Evolutionary conservation across 2,797 vertebrate species (phyloP).

Genomic region (Gobio occitaniae): DNA sequence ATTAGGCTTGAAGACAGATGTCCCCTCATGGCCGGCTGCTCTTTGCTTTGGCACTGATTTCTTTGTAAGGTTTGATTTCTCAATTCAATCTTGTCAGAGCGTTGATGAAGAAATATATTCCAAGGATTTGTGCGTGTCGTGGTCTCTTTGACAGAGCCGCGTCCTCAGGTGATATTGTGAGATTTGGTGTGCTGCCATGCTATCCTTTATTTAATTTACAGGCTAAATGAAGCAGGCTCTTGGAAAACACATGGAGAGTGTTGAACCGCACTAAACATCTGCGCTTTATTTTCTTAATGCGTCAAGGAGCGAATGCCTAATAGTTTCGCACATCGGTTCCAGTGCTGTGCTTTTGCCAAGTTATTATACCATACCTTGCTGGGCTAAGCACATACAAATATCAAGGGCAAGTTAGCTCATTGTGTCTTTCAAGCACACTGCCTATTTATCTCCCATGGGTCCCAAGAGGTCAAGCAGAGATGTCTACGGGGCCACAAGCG

Average conservation of each 20-base stretch:
- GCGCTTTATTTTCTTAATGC: slow-evolving; percentile 61
- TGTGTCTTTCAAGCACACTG: slow-evolving; percentile 26
- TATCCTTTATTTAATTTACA: slow-evolving; percentile 51
- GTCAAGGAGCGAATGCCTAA: slow-evolving; percentile 53
- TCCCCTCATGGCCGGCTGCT: slow-evolving; percentile 36
- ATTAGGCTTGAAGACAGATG: slow-evolving; percentile 52
- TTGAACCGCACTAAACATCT: slow-evolving; percentile 58
- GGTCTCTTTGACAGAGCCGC: slow-evolving; percentile 24
- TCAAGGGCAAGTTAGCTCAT: slow-evolving; percentile 49
- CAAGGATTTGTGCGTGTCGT: background rate
- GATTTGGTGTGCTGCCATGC: slow-evolving; percentile 33
- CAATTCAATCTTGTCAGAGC: slow-evolving; percentile 30
- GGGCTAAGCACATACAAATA: slow-evolving; percentile 57
- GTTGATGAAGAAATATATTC: slow-evolving; percentile 42
- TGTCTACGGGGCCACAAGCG: slow-evolving; percentile 52
- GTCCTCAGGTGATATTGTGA: slow-evolving; percentile 23
- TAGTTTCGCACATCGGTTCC: slow-evolving; percentile 37
- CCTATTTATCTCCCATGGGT: slow-evolving; percentile 41
- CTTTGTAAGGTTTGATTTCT: slow-evolving; percentile 45
- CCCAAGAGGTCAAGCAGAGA: slow-evolving; percentile 63
- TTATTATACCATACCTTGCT: slow-evolving; percentile 58
- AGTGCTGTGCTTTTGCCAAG: slow-evolving; percentile 51
- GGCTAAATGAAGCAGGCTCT: slow-evolving; percentile 53
- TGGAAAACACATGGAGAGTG: slow-evolving; percentile 37
- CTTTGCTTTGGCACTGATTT: slow-evolving; percentile 43